A percentile compares a stretch with the other conserved stretches of the same genome.
Conservation (phyloP, 2,888 invertebrate genomes). For the Miltochrista miniata region DNA sequence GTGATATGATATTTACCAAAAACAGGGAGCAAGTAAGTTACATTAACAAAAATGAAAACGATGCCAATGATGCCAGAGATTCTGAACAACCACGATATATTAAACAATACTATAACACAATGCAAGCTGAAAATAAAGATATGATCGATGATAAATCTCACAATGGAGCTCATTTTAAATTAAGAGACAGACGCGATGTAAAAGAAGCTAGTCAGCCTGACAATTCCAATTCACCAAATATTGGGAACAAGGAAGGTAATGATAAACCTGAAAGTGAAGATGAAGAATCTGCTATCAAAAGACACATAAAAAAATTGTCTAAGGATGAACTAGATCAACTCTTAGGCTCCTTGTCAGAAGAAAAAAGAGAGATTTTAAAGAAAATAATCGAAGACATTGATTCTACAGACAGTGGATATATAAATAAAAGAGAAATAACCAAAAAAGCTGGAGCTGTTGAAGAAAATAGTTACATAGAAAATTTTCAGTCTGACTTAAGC, state of each 20-base stretch:
- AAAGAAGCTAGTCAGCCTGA: slow-evolving; percentile 31
- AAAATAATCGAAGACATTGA: slow-evolving; percentile 62
- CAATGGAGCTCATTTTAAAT: slow-evolving; percentile 37
- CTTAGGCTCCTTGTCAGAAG: slow-evolving; percentile 64
- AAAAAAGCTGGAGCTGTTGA: slow-evolving; percentile 72
- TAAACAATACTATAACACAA: slow-evolving; percentile 47
- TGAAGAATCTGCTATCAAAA: slow-evolving; percentile 68
- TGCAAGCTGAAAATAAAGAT: slow-evolving; percentile 47
- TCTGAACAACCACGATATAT: slow-evolving; percentile 41
- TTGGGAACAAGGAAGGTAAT: slow-evolving; percentile 30
- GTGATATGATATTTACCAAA: slow-evolving; percentile 49
- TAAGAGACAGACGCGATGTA: slow-evolving; percentile 58
- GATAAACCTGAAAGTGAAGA: slow-evolving; percentile 49
- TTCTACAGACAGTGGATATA: slow-evolving; percentile 32
- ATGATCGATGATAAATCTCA: slow-evolving; percentile 40
- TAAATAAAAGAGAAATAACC: slow-evolving; percentile 74
- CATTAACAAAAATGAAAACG: slow-evolving; percentile 42
- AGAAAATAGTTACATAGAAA: slow-evolving; percentile 63
- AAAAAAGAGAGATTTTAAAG: slow-evolving; percentile 66
- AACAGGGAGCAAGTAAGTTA: slow-evolving; percentile 39
- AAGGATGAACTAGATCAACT: slow-evolving; percentile 67
- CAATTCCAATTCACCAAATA: slow-evolving; percentile 19
- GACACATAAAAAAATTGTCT: slow-evolving; percentile 68
- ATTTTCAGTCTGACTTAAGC: slow-evolving; percentile 57
- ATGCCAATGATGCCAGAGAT: slow-evolving; percentile 42